Percentiles rank a stretch among this genome's conserved stretches.
These are phyloP conservation scores for Archips xylosteana DNA, from an alignment of 2,888 invertebrate genomes.

Conservation along the genomic window DNA sequence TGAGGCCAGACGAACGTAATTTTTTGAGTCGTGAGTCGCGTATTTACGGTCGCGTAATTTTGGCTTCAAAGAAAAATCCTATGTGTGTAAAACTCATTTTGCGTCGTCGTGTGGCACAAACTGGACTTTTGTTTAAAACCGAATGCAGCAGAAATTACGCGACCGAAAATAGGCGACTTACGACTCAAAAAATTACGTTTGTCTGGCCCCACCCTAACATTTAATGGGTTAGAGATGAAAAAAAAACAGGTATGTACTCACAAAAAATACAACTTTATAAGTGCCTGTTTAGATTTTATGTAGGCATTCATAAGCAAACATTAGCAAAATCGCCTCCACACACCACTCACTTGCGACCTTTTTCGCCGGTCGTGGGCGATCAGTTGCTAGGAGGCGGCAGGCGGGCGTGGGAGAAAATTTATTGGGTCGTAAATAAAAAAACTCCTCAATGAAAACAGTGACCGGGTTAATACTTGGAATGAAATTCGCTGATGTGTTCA, in stretches of 20 bases:
- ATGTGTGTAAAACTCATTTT: too few species aligned
- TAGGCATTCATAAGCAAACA: slow-evolving; percentile 13
- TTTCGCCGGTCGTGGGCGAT: slow-evolving; percentile 58
- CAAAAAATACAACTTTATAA: neutral
- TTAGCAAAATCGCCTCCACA: slow-evolving; percentile 35
- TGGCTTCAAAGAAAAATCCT: too few species aligned
- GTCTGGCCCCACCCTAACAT: too few species aligned
- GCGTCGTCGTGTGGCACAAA: too few species aligned
- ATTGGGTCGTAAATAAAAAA: slow-evolving; percentile 67
- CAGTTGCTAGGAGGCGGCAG: slow-evolving; percentile 57
- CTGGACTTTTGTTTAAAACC: too few species aligned
- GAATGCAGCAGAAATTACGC: too few species aligned
- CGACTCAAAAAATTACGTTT: too few species aligned
- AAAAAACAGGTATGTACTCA: neutral
- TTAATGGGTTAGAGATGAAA: neutral
- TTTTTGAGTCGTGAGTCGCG: too few species aligned
- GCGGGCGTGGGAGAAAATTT: slow-evolving; percentile 64
- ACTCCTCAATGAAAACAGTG: slow-evolving; percentile 57
- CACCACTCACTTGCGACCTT: slow-evolving; percentile 57
- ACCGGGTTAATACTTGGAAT: slow-evolving; percentile 51
- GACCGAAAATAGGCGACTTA: too few species aligned
- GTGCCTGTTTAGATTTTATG: neutral
- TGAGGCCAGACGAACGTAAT: too few species aligned
- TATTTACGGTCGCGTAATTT: too few species aligned
- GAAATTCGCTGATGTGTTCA: slow-evolving; percentile 28